These are phyloP conservation scores for Myotis lucifugus DNA, from an alignment of 2,113 vertebrate species.

Conservation along the genomic window DNA sequence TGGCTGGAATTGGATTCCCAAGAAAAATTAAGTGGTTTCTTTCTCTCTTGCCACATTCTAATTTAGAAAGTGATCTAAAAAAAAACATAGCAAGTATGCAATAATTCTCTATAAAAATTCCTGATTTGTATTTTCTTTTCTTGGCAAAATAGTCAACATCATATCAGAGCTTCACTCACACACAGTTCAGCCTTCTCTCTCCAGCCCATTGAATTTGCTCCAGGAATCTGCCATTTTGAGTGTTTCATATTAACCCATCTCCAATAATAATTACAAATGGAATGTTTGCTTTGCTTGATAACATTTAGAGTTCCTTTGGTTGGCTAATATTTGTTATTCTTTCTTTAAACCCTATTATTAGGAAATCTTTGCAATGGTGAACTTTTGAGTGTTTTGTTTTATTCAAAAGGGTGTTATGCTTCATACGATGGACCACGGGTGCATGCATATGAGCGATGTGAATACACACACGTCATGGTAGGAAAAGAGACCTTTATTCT, in stretches of 20 bases:
- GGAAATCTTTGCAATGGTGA: constrained; percentile 73
- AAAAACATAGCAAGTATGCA: neutral
- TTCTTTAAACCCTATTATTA: constrained; percentile 76
- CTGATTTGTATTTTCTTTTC: constrained; percentile 32
- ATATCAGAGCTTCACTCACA: neutral
- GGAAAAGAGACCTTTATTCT: neutral
- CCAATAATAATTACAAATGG: constrained; percentile 82
- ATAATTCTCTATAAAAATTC: constrained; percentile 25
- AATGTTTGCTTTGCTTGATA: constrained; percentile 84
- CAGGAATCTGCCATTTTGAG: constrained; percentile 74
- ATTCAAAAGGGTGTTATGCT: constrained; percentile 64
- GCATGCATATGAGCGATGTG: rapidly evolving
- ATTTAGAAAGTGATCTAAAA: constrained; percentile 32
- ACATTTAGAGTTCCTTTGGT: constrained; percentile 81
- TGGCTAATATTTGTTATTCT: constrained; percentile 81
- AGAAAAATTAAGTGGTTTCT: constrained; percentile 26
- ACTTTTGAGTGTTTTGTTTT: constrained; percentile 58
- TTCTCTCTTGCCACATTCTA: neutral
- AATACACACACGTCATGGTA: no score
- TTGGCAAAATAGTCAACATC: constrained; percentile 14
- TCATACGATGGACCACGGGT: constrained; percentile 20
- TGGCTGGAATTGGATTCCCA: constrained; percentile 4
- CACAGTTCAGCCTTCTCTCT: constrained; percentile 70
- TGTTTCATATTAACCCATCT: constrained; percentile 81
- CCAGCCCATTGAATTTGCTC: constrained; percentile 68